Evolutionary conservation across 1,140 invertebrate genomes (phyloP), one percentile per base, ranked within the genome.

Genomic region (Camponotus pennsylvanicus): DNA sequence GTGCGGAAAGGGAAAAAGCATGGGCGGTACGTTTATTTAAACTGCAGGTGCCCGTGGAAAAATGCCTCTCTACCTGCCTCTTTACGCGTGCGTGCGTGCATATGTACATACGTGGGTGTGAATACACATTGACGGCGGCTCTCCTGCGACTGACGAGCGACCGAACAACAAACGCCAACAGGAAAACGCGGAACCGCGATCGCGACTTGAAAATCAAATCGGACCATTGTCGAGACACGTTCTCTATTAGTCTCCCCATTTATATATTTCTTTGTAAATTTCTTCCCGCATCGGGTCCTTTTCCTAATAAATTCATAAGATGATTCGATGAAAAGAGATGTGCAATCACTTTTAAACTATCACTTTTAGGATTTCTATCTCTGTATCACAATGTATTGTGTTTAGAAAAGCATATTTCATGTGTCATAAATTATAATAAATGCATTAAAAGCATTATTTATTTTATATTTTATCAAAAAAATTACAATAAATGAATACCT

Each of bases 111-210:
- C 13, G 49, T 52, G 49, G 13, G 13, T 52, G 49, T 52, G 73
- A 69, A 40, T 67, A 69, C 66, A 88, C 88, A 90, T 61, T 49
- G 80, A 88, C 67, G 49, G 75, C 89, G 79, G 91, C 13, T 83
- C 40, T 83, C 92, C 93, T 93, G 93, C 92, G 93, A 91, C 93
- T 93, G 92, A 93, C 92, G 92, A 93, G 90, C 91, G 91, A 67
- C 91, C 90, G 87, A 90, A 92, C 92, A 93, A 93, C 92, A 92
- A 93, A 92, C 92, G 91, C 91, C 90, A 90, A 37, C 89, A 76
- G 88, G 89, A 92, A 93, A 93, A 93, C 90, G 88, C 88, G 87
- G 90, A 87, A 88, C 75, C 86, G 89, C 86, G 90, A 92, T 90
- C 88, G 88, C 86, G 85, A 91, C 90, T 90, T 85, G 88, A 91